phyloP scores from a whole-genome alignment of 2,797 vertebrate species.

The Malacoraja senta region DNA sequence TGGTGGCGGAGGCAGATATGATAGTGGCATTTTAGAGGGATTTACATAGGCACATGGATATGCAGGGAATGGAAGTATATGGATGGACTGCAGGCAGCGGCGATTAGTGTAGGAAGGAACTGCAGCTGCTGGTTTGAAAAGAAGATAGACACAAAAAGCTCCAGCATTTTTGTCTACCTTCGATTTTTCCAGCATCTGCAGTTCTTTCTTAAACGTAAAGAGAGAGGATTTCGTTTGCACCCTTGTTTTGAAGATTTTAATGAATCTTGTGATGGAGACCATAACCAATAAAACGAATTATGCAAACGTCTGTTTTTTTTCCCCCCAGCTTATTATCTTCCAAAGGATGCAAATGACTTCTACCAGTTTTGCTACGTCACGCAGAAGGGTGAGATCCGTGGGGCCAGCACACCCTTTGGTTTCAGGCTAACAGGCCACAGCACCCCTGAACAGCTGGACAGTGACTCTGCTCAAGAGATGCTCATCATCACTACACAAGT shows the following conservation, averaged over 20 bases:
- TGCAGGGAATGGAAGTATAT: too few species aligned
- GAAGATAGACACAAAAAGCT: too few species aligned
- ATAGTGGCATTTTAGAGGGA: too few species aligned
- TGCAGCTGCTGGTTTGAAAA: too few species aligned
- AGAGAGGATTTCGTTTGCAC: too few species aligned
- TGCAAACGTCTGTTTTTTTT: neutral
- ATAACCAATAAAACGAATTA: neutral
- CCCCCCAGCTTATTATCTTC: constrained; percentile 76
- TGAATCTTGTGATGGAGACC: neutral
- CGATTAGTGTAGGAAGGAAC: too few species aligned
- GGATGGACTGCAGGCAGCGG: too few species aligned
- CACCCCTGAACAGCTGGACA: constrained; percentile 41
- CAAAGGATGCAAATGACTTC: constrained; percentile 75
- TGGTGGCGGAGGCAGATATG: too few species aligned
- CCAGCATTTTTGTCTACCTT: too few species aligned
- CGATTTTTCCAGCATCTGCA: too few species aligned
- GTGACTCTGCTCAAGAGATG: constrained; percentile 63
- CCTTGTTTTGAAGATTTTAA: neutral
- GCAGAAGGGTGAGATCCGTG: constrained; percentile 63
- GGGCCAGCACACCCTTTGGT: constrained; percentile 80
- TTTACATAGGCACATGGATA: too few species aligned
- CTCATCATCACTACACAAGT: constrained; percentile 82
- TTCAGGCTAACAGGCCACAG: constrained; percentile 49
- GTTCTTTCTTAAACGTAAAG: too few species aligned
- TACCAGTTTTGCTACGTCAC: constrained; percentile 95